These are phyloP conservation scores for Drosophila prosaltans DNA, from an alignment of 1,140 invertebrate genomes.

Conservation along the genomic window DNA sequence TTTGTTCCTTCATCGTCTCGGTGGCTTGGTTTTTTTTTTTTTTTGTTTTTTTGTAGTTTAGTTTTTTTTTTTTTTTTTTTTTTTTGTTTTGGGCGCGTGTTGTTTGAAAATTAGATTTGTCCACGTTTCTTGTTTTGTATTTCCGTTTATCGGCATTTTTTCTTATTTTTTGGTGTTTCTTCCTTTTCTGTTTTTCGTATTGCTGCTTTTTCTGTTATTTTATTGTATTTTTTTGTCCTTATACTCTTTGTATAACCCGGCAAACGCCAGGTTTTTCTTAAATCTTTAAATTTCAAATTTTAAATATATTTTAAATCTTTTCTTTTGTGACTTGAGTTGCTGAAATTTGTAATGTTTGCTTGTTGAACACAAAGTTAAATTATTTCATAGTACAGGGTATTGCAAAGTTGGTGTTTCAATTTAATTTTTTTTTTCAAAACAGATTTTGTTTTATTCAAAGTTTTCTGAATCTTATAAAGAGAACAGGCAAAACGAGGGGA, in stretches of 20 bases:
- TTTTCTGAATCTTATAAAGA: slow-evolving; percentile 9
- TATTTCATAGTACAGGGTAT: background rate
- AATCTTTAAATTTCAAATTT: background rate
- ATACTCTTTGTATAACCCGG: too few species aligned
- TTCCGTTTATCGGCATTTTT: slow-evolving; percentile 76
- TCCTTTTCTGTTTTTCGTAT: background rate
- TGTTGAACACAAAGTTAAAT: too few species aligned
- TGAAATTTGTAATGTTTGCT: too few species aligned
- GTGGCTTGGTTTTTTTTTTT: slow-evolving; percentile 11
- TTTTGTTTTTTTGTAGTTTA: slow-evolving; percentile 21
- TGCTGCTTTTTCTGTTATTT: slow-evolving; percentile 13
- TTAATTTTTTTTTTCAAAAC: background rate
- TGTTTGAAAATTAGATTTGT: slow-evolving; percentile 81
- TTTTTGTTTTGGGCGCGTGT: slow-evolving; percentile 59
- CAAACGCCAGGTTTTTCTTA: too few species aligned
- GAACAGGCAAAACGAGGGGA: slow-evolving; percentile 14
- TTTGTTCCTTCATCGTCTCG: slow-evolving; percentile 1
- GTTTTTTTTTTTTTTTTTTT: slow-evolving; percentile 9
- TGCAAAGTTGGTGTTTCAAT: slow-evolving; percentile 4
- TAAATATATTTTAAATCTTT: too few species aligned
- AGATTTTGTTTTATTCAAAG: background rate
- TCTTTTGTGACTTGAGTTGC: too few species aligned
- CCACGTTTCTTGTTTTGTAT: slow-evolving; percentile 80
- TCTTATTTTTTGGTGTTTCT: slow-evolving; percentile 11
- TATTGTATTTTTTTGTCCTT: slow-evolving; percentile 32